Evolutionary conservation across 2,113 vertebrate species (phyloP).

Genomic region (Corythoichthys haematopterus): DNA sequence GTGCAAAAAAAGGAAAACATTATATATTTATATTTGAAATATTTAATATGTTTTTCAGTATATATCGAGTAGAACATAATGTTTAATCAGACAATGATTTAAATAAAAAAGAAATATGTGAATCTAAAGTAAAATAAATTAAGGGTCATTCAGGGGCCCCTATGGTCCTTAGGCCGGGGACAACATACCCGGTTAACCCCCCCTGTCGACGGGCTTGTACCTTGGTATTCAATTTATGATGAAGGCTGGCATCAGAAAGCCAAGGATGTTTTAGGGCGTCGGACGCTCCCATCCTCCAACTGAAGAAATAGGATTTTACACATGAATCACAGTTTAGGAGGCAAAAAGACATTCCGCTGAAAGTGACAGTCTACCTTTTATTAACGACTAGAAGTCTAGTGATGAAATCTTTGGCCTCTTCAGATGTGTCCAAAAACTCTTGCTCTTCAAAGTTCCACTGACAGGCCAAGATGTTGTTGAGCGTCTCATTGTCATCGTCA

Average conservation of each 20-base stretch:
- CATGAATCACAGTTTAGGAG: not conserved
- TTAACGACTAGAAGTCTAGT: slow-evolving; percentile 86
- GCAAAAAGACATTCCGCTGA: not conserved
- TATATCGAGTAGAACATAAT: too few relatives aligned
- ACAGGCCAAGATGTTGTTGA: slow-evolving; percentile 91
- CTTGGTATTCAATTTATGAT: slow-evolving; percentile 77
- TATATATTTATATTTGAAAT: too few relatives aligned
- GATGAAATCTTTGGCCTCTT: slow-evolving; percentile 92
- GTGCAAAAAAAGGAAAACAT: too few relatives aligned
- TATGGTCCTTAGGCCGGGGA: too few relatives aligned
- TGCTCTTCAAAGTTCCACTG: slow-evolving; percentile 89
- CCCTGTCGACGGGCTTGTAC: slow-evolving; percentile 50
- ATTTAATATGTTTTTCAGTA: too few relatives aligned
- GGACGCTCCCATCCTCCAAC: slow-evolving; percentile 91
- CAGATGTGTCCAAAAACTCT: slow-evolving; percentile 83
- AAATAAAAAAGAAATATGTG: too few relatives aligned
- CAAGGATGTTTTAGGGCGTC: slow-evolving; percentile 92
- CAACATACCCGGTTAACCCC: too few relatives aligned
- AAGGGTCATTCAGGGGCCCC: too few relatives aligned
- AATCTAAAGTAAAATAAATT: too few relatives aligned
- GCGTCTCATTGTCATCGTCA: slow-evolving; percentile 84
- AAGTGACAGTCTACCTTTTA: slow-evolving; percentile 77
- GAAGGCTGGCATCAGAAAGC: slow-evolving; percentile 83
- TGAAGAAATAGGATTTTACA: slow-evolving; percentile 44
- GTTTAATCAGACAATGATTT: too few relatives aligned